phyloP scores from a whole-genome alignment of 30 jellyfish, hydroid and myxozoan genomes.

The Pelagia noctiluca region DNA sequence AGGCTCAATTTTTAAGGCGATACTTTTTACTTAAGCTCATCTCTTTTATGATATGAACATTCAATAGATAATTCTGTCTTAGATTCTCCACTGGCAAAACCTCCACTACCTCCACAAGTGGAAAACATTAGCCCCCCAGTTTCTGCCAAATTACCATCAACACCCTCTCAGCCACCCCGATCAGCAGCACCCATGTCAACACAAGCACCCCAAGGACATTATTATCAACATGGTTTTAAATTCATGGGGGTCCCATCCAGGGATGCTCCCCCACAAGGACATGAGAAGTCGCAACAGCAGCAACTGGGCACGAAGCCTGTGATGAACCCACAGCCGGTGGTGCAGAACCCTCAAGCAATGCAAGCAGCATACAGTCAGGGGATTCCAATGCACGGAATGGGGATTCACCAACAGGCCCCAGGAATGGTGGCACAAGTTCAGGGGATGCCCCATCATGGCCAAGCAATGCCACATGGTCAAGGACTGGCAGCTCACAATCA shows the following conservation, averaged over 20 bases:
- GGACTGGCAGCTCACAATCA: conserved; percentile 47
- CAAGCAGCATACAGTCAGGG: conserved; percentile 47
- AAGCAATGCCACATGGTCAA: conserved; percentile 60
- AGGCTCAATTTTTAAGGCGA: too few relatives aligned
- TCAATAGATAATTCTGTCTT: too few relatives aligned
- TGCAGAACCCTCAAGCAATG: conserved; percentile 52
- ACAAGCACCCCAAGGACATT: conserved; percentile 42
- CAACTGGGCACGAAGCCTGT: conserved; percentile 11
- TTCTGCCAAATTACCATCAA: neutral
- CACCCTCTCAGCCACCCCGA: conserved; percentile 20
- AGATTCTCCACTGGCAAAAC: conserved; percentile 57
- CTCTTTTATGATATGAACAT: too few relatives aligned
- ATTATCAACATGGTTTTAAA: conserved; percentile 39
- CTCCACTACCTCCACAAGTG: conserved; percentile 50
- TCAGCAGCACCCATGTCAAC: conserved; percentile 31
- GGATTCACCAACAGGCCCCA: conserved; percentile 17
- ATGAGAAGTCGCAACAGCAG: conserved; percentile 29
- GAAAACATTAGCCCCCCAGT: conserved; percentile 69
- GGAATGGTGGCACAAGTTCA: conserved; percentile 32
- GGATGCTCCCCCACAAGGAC: conserved; percentile 41
- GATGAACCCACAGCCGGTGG: conserved; percentile 6
- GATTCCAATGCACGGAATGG: conserved; percentile 17
- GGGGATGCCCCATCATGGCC: conserved; percentile 49
- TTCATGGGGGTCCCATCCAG: conserved; percentile 24
- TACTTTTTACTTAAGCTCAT: too few relatives aligned